phyloP scores from a whole-genome alignment of 1,140 invertebrate genomes.

The Telenomus remus region DNA sequence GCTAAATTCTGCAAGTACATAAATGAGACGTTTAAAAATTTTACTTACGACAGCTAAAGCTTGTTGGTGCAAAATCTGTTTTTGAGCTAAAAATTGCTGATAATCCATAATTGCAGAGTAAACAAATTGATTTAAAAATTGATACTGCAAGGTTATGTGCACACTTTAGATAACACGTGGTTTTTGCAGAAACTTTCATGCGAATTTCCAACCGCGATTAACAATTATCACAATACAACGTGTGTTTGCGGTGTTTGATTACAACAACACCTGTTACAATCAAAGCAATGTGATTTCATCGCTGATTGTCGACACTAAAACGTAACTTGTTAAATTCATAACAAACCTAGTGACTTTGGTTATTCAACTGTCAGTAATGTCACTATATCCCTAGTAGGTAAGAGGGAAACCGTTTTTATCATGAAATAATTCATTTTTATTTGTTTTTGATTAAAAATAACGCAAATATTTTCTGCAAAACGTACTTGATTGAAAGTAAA shows the following conservation, averaged over 20 bases:
- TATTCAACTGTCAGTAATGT: neutral
- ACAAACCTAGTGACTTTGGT: constrained; percentile 3
- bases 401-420: neutral
- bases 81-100: constrained; percentile 1
- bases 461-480: too few species aligned
- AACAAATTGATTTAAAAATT: neutral
- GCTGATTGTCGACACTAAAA: too few species aligned
- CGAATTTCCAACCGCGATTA: neutral
- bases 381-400: neutral
- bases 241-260: too few species aligned
- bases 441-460: too few species aligned
- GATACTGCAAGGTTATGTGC: constrained; percentile 2
- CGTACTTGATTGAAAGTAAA: too few species aligned
- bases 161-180: neutral
- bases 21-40: neutral
- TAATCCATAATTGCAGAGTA: constrained; percentile 5
- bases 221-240: neutral
- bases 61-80: neutral
- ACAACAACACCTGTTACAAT: too few species aligned
- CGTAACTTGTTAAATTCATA: neutral
- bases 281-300: too few species aligned
- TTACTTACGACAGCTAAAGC: neutral
- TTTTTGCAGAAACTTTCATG: neutral
- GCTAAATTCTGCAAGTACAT: too few species aligned
- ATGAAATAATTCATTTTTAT: neutral